phyloP scores from a whole-genome alignment of 1,140 invertebrate species.

The Leptinotarsa lineolata region DNA sequence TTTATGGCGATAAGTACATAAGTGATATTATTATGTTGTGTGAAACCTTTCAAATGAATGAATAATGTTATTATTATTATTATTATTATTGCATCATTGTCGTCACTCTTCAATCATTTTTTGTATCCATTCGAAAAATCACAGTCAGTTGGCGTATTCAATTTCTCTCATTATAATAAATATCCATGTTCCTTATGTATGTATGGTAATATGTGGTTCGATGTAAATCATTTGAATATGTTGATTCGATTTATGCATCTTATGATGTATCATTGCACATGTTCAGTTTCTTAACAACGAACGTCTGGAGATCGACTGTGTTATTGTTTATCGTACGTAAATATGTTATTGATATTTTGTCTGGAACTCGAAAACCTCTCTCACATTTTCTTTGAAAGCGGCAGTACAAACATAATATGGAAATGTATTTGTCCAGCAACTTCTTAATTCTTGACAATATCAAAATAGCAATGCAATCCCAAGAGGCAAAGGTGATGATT shows the following conservation, averaged over 20 bases:
- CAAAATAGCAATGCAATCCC: no score
- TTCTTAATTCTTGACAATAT: no score
- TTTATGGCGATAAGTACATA: no score
- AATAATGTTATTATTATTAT: no score
- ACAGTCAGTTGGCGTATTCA: background rate
- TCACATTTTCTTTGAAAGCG: no score
- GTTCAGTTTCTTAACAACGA: background rate
- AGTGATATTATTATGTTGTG: no score
- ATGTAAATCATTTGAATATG: slow-evolving; percentile 1
- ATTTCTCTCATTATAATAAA: slow-evolving; percentile 7
- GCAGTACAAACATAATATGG: no score
- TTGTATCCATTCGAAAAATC: background rate
- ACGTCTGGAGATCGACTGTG: background rate
- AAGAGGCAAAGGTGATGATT: no score
- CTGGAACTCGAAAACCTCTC: no score
- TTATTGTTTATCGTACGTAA: background rate
- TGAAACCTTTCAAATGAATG: no score
- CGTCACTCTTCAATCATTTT: background rate
- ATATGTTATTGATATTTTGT: no score
- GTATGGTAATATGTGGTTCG: background rate
- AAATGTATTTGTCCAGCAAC: no score
- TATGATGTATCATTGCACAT: slow-evolving; percentile 6
- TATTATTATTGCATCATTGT: background rate
- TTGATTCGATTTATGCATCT: slow-evolving; percentile 3
- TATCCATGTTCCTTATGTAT: background rate